A percentile compares a stretch with the other conserved stretches of the same genome.
These are phyloP conservation scores for Nesogale talazaci DNA, from an alignment of 2,113 vertebrate species.

Conservation along the genomic window DNA sequence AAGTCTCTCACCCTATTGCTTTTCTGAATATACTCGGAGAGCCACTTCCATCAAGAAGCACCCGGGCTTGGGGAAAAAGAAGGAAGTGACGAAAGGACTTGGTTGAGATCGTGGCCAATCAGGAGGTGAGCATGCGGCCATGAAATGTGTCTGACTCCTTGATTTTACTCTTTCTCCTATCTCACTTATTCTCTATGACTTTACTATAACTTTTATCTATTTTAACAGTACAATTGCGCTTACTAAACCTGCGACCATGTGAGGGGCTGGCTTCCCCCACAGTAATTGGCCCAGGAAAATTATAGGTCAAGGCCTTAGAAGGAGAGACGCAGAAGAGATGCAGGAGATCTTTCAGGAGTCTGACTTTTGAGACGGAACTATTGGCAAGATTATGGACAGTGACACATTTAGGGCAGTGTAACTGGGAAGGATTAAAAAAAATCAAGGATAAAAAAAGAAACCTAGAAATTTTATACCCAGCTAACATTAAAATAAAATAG, in stretches of 20 bases:
- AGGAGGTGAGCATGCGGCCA: too few relatives aligned
- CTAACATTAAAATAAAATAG: too few relatives aligned
- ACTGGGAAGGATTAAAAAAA: too few relatives aligned
- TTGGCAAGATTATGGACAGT: not conserved
- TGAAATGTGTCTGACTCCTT: too few relatives aligned
- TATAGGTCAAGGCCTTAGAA: not conserved
- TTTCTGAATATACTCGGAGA: slow-evolving; percentile 74
- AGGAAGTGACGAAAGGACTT: not conserved
- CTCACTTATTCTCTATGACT: too few relatives aligned
- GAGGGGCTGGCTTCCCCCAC: too few relatives aligned
- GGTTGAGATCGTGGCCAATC: not conserved
- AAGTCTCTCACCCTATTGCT: slow-evolving; percentile 87
- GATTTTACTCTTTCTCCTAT: too few relatives aligned
- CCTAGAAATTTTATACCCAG: too few relatives aligned
- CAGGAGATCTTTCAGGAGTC: not conserved
- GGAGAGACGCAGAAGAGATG: not conserved
- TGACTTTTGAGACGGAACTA: not conserved
- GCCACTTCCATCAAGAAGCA: slow-evolving; percentile 2
- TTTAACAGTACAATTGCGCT: too few relatives aligned
- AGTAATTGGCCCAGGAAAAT: not conserved
- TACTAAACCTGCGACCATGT: too few relatives aligned
- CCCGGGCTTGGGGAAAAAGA: not conserved
- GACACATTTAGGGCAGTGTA: not conserved
- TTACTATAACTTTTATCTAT: too few relatives aligned
- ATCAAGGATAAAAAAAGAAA: too few relatives aligned